A percentile compares a stretch with the other conserved stretches of the same genome.
phyloP scores from a whole-genome alignment of 2,888 invertebrate species.

The Cybosia mesomella region DNA sequence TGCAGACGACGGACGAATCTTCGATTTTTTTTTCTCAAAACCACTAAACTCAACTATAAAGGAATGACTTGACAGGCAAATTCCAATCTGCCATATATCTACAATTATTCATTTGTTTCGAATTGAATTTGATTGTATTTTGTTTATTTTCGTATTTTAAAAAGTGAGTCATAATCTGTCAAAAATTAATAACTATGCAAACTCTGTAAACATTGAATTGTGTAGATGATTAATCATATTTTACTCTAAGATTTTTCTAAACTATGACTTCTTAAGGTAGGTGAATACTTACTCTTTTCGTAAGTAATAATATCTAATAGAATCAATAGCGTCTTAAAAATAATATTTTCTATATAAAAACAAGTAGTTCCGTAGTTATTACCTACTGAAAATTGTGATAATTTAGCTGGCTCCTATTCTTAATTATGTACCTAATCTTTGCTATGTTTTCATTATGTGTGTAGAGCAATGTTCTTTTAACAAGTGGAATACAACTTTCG shows the following conservation, averaged over 20 bases:
- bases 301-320: not conserved
- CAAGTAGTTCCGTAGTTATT: not conserved
- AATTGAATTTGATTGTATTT: conserved; percentile 29
- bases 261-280: not conserved
- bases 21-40: not conserved
- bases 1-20: not conserved
- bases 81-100: not conserved
- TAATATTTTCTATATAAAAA: not conserved
- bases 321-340: not conserved
- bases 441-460: not conserved
- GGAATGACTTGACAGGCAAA: not conserved
- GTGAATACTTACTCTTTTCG: not conserved
- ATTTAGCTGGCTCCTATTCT: not conserved
- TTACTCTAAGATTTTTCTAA: not conserved
- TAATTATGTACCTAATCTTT: not conserved
- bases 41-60: not conserved
- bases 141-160: conserved; percentile 39
- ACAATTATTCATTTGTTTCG: conserved; percentile 23
- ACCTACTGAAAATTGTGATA: not conserved
- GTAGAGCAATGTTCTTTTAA: not conserved
- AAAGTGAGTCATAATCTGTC: conserved; percentile 12
- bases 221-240: conserved; percentile 2
- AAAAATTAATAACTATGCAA: not conserved
- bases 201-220: not conserved
- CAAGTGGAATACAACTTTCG: not conserved